A percentile compares a stretch with the other conserved stretches of the same genome.
These are phyloP conservation scores for Trissolcus japonicus DNA, from an alignment of 2,888 invertebrate species.

Conservation along the genomic window DNA sequence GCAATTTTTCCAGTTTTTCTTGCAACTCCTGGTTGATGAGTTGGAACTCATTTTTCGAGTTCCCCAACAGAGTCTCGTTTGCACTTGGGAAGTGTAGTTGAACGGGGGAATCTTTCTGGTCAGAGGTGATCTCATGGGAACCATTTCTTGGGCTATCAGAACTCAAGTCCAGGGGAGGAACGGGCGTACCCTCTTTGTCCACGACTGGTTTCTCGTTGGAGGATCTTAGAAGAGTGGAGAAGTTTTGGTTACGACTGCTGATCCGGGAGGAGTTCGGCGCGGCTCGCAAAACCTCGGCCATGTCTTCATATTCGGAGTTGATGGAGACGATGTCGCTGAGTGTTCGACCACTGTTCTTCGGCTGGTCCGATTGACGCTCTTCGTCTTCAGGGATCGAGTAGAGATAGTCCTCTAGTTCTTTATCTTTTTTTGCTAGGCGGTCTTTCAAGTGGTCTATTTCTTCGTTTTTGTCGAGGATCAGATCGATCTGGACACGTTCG, in stretches of 20 bases:
- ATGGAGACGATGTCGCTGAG: slow-evolving; percentile 85
- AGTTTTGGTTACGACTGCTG: slow-evolving; percentile 50
- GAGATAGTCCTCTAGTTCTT: slow-evolving; percentile 77
- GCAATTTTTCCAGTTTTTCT: slow-evolving; percentile 79
- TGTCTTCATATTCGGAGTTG: slow-evolving; percentile 83
- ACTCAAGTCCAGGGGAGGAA: slow-evolving; percentile 69
- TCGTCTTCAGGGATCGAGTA: slow-evolving; percentile 80
- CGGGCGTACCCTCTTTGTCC: slow-evolving; percentile 52
- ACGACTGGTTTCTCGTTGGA: slow-evolving; percentile 6
- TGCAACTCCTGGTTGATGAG: slow-evolving; percentile 59
- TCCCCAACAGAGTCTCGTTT: slow-evolving; percentile 4
- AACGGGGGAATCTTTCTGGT: background rate
- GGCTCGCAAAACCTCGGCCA: slow-evolving; percentile 67
- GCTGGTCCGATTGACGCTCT: slow-evolving; percentile 73
- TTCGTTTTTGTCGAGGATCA: slow-evolving; percentile 83
- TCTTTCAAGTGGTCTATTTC: slow-evolving; percentile 82
- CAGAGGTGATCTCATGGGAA: slow-evolving; percentile 16
- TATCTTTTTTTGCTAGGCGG: slow-evolving; percentile 79
- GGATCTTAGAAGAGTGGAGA: slow-evolving; percentile 14
- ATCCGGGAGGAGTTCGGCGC: slow-evolving; percentile 61
- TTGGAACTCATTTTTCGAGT: slow-evolving; percentile 4
- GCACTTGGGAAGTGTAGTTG: slow-evolving; percentile 15
- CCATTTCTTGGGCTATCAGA: slow-evolving; percentile 62
- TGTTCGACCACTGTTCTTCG: slow-evolving; percentile 83
- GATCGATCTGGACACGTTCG: slow-evolving; percentile 73